These are phyloP conservation scores for Dinomys branickii DNA, from an alignment of 2,113 vertebrate genomes.

Conservation along the genomic window DNA sequence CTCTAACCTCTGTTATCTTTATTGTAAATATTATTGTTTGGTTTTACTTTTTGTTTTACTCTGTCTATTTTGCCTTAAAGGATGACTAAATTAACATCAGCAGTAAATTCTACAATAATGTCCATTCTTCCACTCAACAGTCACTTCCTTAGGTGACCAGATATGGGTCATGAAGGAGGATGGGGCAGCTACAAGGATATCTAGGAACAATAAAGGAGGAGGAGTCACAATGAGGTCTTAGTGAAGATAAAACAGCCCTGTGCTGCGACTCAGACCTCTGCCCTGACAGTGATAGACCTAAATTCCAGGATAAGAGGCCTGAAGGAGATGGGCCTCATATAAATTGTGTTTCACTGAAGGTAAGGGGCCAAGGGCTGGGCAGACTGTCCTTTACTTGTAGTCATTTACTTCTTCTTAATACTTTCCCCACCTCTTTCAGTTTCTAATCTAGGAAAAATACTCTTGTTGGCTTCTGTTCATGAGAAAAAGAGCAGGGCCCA, in stretches of 20 bases:
- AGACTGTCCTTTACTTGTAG: background rate
- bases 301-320: background rate
- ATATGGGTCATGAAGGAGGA: background rate
- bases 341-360: background rate
- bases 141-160: background rate
- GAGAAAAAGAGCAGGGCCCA: background rate
- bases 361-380: background rate
- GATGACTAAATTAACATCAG: background rate
- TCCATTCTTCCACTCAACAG: background rate
- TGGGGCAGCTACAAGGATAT: background rate
- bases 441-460: slow-evolving; percentile 11
- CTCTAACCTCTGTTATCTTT: slow-evolving; percentile 33
- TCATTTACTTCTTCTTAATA: background rate
- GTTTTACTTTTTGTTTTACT: background rate
- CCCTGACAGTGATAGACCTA: background rate
- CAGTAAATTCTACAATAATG: slow-evolving; percentile 1
- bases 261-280: background rate
- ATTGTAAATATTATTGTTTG: background rate
- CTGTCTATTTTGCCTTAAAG: background rate
- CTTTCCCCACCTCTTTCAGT: background rate
- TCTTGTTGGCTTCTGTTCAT: background rate
- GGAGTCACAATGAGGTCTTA: background rate
- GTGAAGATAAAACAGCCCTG: background rate
- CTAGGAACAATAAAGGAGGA: background rate
- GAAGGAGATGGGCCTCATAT: background rate